These are phyloP conservation scores for Electrona antarctica DNA, from an alignment of 2,113 vertebrate species.

Conservation along the genomic window DNA sequence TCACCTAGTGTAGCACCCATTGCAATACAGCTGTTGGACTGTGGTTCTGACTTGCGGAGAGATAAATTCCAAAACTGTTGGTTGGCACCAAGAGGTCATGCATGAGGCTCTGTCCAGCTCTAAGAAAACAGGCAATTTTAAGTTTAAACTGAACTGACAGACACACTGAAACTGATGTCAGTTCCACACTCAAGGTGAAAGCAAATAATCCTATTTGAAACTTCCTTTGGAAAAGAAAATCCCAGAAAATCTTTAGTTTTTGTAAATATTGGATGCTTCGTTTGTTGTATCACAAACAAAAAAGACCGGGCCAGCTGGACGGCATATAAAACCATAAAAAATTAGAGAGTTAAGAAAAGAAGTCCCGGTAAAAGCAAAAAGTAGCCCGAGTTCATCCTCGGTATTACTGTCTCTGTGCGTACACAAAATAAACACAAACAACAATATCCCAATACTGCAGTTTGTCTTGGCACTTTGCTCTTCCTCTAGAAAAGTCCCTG, in stretches of 20 bases:
- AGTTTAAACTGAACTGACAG: slow-evolving; percentile 23
- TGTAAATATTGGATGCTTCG: slow-evolving; percentile 43
- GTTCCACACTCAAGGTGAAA: slow-evolving; percentile 53
- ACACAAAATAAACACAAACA: slow-evolving; percentile 42
- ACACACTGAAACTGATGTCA: slow-evolving; percentile 38
- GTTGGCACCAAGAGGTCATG: slow-evolving; percentile 20
- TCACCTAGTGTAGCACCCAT: slow-evolving; percentile 1
- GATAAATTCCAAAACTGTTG: slow-evolving; percentile 22
- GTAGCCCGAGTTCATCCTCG: slow-evolving; percentile 43
- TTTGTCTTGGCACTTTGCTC: slow-evolving; percentile 31
- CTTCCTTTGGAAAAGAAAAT: slow-evolving; percentile 45
- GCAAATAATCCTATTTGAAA: slow-evolving; percentile 42
- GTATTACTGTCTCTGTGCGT: slow-evolving; percentile 16
- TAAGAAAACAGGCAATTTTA: slow-evolving; percentile 27
- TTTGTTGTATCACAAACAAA: slow-evolving; percentile 56
- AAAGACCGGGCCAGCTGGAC: slow-evolving; percentile 37
- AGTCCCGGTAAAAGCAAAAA: slow-evolving; percentile 39
- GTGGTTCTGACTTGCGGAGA: slow-evolving; percentile 19
- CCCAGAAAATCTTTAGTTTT: slow-evolving; percentile 4
- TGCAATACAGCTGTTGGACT: slow-evolving; percentile 2
- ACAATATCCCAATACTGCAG: slow-evolving; percentile 31
- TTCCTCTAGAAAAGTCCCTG: slow-evolving; percentile 10
- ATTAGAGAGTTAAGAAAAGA: slow-evolving; percentile 63
- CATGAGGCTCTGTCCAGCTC: slow-evolving; percentile 28
- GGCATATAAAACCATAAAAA: slow-evolving; percentile 61